Evolutionary conservation across 1,140 invertebrate species (phyloP), one percentile per base, ranked within the genome.

Genomic region (Akabosia matsudoensis): DNA sequence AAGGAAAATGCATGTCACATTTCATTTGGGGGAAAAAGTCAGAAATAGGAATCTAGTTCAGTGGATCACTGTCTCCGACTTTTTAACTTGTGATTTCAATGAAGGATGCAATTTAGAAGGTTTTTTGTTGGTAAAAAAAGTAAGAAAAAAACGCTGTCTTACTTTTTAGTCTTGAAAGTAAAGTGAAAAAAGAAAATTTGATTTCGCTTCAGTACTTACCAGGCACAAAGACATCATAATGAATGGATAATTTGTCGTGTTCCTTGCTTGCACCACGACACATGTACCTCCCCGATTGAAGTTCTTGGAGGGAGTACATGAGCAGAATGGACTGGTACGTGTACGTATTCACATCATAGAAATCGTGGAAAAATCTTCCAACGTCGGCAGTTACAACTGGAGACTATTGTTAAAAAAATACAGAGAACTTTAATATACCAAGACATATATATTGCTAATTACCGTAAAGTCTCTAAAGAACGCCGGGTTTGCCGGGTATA

Each of bases 181-280:
- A 30, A 64, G 10, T 64, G 4, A 64, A 64, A 64, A 64, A 22
- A 13, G 31, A 70, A 70, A 30, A 16, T n/a, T 56, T 56, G n/a
- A 3, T 56, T 56, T 56, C 22, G n/a, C 10, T 56, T 13, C 10
- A 56, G 3, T 30, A 70, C 77, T 75, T 70, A 76, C 78, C 78
- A 34, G 78, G 78, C 24, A 79, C 75, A 37, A 76, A 79, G 16
- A 79, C 16, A 67, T 79, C 74, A 31, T 72, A 76, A 30, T 54
- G 73, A 22, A 74, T 70, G 0, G 71, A 52, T 4, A 71, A 26
- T 33, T 76, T 79, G 24, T 79, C 74, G 54, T 74, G 34, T 51
- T 76, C 71, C 45, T 34, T 70, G 28, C 73, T 61, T 34, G 75
- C 74, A 24, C 78, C 78, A 56, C 78, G 54, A 33, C 78, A 79